Evolutionary conservation across 2,797 vertebrate species (phyloP).

Genomic region (Lophotriccus pileatus): DNA sequence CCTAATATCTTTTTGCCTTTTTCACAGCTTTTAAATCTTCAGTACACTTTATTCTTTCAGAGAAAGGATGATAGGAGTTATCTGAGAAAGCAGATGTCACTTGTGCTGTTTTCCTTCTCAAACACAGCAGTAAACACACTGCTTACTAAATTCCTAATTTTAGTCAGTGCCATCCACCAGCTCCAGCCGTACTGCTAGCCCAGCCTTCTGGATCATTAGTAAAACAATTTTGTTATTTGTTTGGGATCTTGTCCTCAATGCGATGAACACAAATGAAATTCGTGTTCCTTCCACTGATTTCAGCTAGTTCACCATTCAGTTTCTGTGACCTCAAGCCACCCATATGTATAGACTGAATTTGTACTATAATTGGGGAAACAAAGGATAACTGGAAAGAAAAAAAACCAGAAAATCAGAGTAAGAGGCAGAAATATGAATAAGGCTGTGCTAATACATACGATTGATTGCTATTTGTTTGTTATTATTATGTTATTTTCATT

Average conservation of each 20-base stretch:
- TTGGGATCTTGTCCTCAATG: background rate
- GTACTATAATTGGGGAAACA: background rate
- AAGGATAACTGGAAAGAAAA: background rate
- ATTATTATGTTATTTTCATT: background rate
- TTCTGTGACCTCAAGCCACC: background rate
- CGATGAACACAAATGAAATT: background rate
- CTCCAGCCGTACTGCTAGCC: background rate
- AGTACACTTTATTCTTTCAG: background rate
- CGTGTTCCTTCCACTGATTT: background rate
- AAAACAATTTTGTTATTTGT: background rate
- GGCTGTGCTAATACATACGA: background rate
- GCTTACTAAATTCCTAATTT: background rate
- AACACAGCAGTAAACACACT: background rate
- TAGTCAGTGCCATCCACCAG: background rate
- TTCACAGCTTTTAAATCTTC: slow-evolving; percentile 1
- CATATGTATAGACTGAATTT: background rate
- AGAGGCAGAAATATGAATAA: background rate
- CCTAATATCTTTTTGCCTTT: background rate
- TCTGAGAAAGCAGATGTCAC: background rate
- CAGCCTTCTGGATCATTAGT: background rate
- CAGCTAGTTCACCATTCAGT: background rate
- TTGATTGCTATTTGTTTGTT: background rate
- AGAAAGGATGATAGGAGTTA: background rate
- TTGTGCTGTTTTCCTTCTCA: background rate
- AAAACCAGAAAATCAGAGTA: background rate